Base-by-base conservation (phyloP, 2,113 vertebrate genomes). In the Epinephelus lanceolatus region DNA sequence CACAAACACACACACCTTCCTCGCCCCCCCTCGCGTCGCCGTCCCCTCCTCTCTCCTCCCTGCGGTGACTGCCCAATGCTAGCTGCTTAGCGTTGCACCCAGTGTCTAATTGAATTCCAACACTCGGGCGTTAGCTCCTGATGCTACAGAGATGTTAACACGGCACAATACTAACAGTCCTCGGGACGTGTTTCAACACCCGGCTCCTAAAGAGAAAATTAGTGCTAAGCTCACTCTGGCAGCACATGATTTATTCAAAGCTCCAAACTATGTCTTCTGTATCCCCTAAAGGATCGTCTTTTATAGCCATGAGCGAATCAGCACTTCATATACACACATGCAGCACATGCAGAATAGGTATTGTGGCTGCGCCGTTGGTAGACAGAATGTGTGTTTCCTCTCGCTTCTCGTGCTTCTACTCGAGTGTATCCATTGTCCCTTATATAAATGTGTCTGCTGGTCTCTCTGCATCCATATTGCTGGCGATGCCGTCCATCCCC, bases 401-500 rank as follows among this genome's bases (percentile, higher is more conserved):
- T 81, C 81, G 30, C 78, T 73, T 83, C 81, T 87, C 85, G 71
- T 71, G 75, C 68, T 60, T 83, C 71, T 37, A 19, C 67, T 45
- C n/a, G 49, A 88, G 84, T 33, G 59, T 82, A 90, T 93, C 91
- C 56, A 80, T 90, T 90, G 81, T 91, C 74, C 42, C 83, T 86
- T 76, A 69, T 91, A 93, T 90, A 92, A 91, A 93, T 93, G 89
- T 90, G 88, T 90, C 87, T 89, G 84, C 85, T 62, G 75, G 71
- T 76, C 77, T 92, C 80, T 92, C 86, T 82, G 85, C 85, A 89
- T 94, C 89, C 91, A 91, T 94, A 92, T 80, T 80, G 85, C 78
- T 66, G 83, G 84, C 40, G 94, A 95, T 94, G 96, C 96, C 96
- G 95, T 97, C 97, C 97, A 97, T 97, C 96, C 95, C 94, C 94